Evolutionary conservation across 2,113 vertebrate species (phyloP), one percentile per base, ranked within the genome.

Genomic region (Elanoides forficatus): DNA sequence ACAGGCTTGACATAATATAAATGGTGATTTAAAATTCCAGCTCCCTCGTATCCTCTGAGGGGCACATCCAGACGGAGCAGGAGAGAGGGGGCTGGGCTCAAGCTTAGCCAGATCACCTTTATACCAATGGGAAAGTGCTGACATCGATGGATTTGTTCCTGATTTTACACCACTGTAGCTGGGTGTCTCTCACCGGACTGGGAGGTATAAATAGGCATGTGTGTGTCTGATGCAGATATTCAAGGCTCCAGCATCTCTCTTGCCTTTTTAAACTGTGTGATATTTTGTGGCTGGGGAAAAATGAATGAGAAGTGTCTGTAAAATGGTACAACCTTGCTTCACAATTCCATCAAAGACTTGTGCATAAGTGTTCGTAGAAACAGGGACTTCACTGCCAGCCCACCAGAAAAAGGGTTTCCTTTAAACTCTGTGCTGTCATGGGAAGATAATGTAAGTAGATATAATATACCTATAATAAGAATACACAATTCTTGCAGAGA

Each of bases 101-200:
- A 62, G 43, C 76, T 74, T 19, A 67, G 88, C 68, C 3, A 2
- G 48, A 58, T 92, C 36, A 3, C 73, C 29, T 94, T 52, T 56
- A 34, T 38, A 47, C 70, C 15, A 10, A 58, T 36, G 52, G 52
- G 58, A 95, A 93, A 94, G 73, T 93, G 95, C 94, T 97, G 96
- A 97, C 72, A 21, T 1, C 53, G 87, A 89, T 80, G 95, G 89
- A 95, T 93, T 91, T 14, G 10, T 65, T 76, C 86, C 84, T 66
- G 74, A 67, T 91, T 93, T 95, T 80, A 68, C 86, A 75, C 66
- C 86, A 5, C 67, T 5, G 0, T 12, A 36, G 45, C 85, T 9
- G 53, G 19, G 32, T 66, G 73, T 50, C 72, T 86, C 83, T 91
- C 12, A 0, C 30, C 4, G 1, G 12, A 22, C 66, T 7, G 0